phyloP scores from a whole-genome alignment of 2,113 vertebrate genomes.

The Ornithorhynchus anatinus region DNA sequence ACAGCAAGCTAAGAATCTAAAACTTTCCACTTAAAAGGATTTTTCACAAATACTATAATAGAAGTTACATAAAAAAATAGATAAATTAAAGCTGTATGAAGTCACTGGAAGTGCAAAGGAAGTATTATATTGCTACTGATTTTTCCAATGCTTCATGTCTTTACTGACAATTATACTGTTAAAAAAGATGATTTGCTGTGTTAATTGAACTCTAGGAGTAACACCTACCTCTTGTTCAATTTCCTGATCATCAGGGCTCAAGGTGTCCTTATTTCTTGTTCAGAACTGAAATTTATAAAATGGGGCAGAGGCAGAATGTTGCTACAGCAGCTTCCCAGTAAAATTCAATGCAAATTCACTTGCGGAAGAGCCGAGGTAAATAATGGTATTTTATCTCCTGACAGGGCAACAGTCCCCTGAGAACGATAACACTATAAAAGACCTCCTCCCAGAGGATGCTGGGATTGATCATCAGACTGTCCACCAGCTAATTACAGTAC shows the following conservation, averaged over 20 bases:
- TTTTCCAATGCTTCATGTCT: neutral
- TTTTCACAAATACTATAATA: too few relatives aligned
- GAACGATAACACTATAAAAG: conserved; percentile 88
- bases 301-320: neutral
- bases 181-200: neutral
- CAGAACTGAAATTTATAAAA: neutral
- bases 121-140: neutral
- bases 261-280: conserved; percentile 1
- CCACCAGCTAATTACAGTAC: conserved; percentile 95
- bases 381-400: conserved; percentile 26
- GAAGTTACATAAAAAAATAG: too few relatives aligned
- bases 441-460: conserved; percentile 92
- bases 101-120: too few relatives aligned
- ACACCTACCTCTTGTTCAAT: neutral
- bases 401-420: conserved; percentile 86
- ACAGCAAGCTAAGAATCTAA: too few relatives aligned
- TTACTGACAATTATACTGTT: neutral
- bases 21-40: too few relatives aligned
- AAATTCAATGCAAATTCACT: neutral
- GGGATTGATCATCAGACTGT: conserved; percentile 98
- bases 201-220: neutral
- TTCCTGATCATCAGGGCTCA: neutral
- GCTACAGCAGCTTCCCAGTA: neutral
- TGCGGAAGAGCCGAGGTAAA: neutral
- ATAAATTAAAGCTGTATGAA: too few relatives aligned